These are phyloP conservation scores for Alosa alosa DNA, from an alignment of 2,113 vertebrate species.

Conservation along the genomic window DNA sequence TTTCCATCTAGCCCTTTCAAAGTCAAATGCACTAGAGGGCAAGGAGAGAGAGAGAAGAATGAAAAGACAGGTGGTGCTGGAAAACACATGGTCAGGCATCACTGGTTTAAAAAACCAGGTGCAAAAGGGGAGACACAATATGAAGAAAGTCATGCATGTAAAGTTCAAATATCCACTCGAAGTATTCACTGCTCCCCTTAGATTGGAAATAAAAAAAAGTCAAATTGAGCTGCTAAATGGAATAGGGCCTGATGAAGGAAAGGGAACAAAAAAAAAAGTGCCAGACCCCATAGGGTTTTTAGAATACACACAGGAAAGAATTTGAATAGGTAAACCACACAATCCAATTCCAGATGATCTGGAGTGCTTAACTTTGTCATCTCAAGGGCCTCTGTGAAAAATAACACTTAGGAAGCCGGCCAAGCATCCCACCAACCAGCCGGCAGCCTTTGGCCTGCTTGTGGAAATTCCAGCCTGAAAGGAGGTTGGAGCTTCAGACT, in stretches of 20 bases:
- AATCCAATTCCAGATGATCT: constrained; percentile 57
- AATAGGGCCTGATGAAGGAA: not conserved
- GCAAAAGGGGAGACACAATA: not conserved
- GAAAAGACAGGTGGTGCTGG: not conserved
- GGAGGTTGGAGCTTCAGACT: constrained; percentile 52
- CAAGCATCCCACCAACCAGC: constrained; percentile 55
- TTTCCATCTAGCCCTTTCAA: not conserved
- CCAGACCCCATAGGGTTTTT: constrained; percentile 52
- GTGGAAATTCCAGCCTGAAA: constrained; percentile 64
- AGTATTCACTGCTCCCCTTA: constrained; percentile 5
- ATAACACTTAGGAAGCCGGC: constrained; percentile 59
- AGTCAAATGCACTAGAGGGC: constrained; percentile 6
- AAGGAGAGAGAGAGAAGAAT: not conserved
- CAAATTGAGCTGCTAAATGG: constrained; percentile 4
- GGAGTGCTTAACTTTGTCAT: constrained; percentile 69
- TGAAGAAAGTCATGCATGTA: constrained; percentile 1
- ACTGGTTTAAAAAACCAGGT: constrained; percentile 3
- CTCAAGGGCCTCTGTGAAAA: constrained; percentile 64
- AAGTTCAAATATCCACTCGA: constrained; percentile 8
- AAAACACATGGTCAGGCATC: constrained; percentile 15
- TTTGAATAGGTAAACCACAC: constrained; percentile 59
- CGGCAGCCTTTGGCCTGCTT: constrained; percentile 53
- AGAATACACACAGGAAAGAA: constrained; percentile 65
- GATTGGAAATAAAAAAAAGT: constrained; percentile 18
- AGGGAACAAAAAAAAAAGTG: constrained; percentile 37